Conservation (phyloP, 2,888 invertebrate species). For the Allacma fusca region DNA sequence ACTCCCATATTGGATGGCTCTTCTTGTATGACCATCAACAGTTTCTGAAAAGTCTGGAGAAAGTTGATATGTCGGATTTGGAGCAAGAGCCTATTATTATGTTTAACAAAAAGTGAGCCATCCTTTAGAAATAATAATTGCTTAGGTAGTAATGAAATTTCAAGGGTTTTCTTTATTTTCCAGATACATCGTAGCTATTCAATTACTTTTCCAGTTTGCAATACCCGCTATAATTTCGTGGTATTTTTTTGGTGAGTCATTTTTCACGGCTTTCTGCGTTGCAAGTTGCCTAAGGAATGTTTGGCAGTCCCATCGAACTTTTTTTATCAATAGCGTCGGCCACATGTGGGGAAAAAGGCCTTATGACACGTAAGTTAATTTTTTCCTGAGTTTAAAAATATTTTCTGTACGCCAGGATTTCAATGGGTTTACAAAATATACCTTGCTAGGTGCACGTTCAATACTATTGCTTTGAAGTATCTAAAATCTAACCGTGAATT, state of each 20-base stretch:
- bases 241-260: background rate
- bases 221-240: background rate
- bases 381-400: background rate
- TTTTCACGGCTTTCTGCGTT: background rate
- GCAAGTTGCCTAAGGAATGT: background rate
- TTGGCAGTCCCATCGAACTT: background rate
- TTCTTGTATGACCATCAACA: conserved; percentile 89
- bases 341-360: conserved; percentile 18
- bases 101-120: conserved; percentile 85
- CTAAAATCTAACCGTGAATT: too few relatives aligned
- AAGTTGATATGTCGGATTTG: conserved; percentile 84
- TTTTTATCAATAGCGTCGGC: conserved; percentile 12
- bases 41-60: conserved; percentile 84
- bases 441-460: too few relatives aligned
- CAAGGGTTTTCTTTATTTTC: conserved; percentile 51
- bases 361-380: conserved; percentile 67
- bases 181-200: conserved; percentile 65
- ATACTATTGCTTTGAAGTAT: too few relatives aligned
- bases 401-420: too few relatives aligned
- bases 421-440: too few relatives aligned
- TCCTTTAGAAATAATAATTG: conserved; percentile 72
- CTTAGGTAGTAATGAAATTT: too few relatives aligned
- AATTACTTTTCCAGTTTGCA: conserved; percentile 64
- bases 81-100: conserved; percentile 80
- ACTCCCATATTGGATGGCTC: conserved; percentile 95